A percentile compares a stretch with the other conserved stretches of the same genome.
Evolutionary conservation across 1,140 invertebrate species (phyloP).

Genomic region (Himalopsyche phryganea): DNA sequence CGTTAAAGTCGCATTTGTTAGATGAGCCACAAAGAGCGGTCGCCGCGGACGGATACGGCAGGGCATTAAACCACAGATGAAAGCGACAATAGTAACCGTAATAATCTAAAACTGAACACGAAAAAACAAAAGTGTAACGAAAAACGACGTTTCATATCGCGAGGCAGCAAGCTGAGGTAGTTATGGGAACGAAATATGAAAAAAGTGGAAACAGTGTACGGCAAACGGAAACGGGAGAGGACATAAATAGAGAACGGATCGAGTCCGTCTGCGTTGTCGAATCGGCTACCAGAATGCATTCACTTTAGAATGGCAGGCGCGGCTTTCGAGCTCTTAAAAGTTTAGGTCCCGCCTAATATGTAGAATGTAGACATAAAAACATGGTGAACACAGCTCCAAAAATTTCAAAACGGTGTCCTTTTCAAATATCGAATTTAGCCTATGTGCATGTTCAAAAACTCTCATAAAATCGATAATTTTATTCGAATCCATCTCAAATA

Average conservation of each 20-base stretch:
- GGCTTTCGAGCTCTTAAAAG: too few species aligned
- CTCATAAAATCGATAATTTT: too few species aligned
- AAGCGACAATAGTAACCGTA: slow-evolving; percentile 8
- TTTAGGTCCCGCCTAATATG: too few species aligned
- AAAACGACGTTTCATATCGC: neutral
- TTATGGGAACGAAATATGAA: slow-evolving; percentile 16
- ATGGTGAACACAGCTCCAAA: too few species aligned
- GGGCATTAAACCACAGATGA: slow-evolving; percentile 1
- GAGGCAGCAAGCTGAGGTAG: neutral
- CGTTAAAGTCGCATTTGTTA: too few species aligned
- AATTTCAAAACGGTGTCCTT: too few species aligned
- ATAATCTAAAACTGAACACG: slow-evolving; percentile 9
- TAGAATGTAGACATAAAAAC: too few species aligned
- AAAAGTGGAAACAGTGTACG: slow-evolving; percentile 11
- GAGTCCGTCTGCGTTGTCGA: neutral
- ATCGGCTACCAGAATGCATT: neutral
- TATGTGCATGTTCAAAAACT: too few species aligned
- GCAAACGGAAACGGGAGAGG: slow-evolving; percentile 22
- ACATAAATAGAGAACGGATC: slow-evolving; percentile 22
- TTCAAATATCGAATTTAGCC: too few species aligned
- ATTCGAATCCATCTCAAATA: too few species aligned
- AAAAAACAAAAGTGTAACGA: slow-evolving; percentile 15
- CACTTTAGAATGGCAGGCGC: too few species aligned
- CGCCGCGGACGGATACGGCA: neutral
- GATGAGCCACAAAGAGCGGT: too few species aligned